These are phyloP conservation scores for Pocillopora grandis DNA, from an alignment of 92 coral and sea anemone genomes.

Conservation along the genomic window DNA sequence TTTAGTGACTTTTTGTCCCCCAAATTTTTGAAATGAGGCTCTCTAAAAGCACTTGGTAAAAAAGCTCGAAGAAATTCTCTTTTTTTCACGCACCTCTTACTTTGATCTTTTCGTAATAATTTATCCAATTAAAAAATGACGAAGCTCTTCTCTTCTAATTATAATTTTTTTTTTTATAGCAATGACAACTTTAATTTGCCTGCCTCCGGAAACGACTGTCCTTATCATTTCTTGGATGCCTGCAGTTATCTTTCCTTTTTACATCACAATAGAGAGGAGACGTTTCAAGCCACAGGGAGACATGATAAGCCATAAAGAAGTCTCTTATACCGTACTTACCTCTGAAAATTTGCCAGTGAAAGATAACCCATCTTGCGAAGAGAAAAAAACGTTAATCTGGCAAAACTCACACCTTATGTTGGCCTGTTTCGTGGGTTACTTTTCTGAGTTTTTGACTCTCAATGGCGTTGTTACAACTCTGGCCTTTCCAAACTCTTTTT, in stretches of 20 bases:
- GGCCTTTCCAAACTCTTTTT: constrained; percentile 68
- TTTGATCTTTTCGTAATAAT: no score
- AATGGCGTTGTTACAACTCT: constrained; percentile 76
- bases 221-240: constrained; percentile 58
- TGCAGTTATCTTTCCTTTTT: constrained; percentile 38
- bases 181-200: constrained; percentile 71
- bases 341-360: constrained; percentile 20
- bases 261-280: constrained; percentile 49
- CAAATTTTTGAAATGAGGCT: no score
- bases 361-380: constrained; percentile 30
- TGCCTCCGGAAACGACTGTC: constrained; percentile 62
- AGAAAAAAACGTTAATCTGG: constrained; percentile 43
- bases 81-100: no score
- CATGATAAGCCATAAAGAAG: constrained; percentile 8
- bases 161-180: constrained; percentile 25
- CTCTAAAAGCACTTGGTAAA: no score
- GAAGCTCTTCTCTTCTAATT: no score
- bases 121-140: no score
- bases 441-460: constrained; percentile 64
- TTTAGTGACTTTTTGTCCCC: no score
- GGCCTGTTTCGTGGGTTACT: constrained; percentile 56
- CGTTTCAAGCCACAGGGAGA: not conserved
- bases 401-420: constrained; percentile 39
- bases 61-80: no score
- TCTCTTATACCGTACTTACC: constrained; percentile 41